Conservation (phyloP, 2,888 invertebrate genomes). For the Drosophila yooni region DNA sequence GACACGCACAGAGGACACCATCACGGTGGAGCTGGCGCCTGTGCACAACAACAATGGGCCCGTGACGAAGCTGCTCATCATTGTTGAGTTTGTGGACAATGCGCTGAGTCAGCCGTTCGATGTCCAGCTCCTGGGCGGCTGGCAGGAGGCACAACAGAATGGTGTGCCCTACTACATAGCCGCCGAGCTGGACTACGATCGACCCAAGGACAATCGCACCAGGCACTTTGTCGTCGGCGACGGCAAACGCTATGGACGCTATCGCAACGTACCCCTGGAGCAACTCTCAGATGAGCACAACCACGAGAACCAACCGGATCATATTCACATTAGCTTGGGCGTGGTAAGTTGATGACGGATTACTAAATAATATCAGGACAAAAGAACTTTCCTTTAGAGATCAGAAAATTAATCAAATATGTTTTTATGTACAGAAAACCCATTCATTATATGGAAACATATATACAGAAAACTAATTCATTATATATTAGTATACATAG, state of each 20-base stretch:
- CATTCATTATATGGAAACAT: background rate
- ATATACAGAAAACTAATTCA: background rate
- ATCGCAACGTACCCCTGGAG: conserved; percentile 90
- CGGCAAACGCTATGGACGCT: conserved; percentile 89
- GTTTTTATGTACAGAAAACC: background rate
- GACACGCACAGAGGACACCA: conserved; percentile 87
- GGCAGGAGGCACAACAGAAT: conserved; percentile 88
- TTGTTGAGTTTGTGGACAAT: conserved; percentile 89
- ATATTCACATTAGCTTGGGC: conserved; percentile 90
- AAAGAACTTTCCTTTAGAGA: background rate
- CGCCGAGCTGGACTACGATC: conserved; percentile 90
- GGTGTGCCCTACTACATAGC: conserved; percentile 92
- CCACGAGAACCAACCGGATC: conserved; percentile 85
- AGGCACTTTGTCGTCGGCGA: conserved; percentile 92
- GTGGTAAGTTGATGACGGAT: conserved; percentile 86
- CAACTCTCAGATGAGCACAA: conserved; percentile 48
- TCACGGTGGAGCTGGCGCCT: conserved; percentile 89
- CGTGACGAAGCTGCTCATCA: conserved; percentile 90
- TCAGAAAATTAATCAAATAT: background rate
- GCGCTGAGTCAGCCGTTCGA: conserved; percentile 88
- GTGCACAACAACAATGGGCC: conserved; percentile 92
- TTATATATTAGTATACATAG: background rate
- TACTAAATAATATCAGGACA: background rate
- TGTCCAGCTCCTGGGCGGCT: conserved; percentile 87
- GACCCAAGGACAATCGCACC: conserved; percentile 85